Conservation (phyloP, 2,113 vertebrate species). For the Xiphias gladius region DNA sequence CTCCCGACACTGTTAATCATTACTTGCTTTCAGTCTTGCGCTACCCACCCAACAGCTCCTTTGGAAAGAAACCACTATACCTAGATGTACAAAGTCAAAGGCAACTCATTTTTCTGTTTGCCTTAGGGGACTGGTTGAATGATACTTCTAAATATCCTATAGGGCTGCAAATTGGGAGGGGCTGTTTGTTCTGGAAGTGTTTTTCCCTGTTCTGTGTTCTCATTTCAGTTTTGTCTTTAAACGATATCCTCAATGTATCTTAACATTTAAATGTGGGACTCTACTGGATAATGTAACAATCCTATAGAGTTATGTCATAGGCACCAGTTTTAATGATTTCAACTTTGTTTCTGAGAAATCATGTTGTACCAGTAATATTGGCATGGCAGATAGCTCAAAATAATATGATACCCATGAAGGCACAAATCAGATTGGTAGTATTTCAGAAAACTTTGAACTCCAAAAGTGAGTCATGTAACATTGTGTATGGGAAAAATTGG, state of each 20-base stretch:
- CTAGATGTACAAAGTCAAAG: background rate
- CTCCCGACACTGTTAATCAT: slow-evolving; percentile 2
- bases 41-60: background rate
- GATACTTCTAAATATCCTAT: background rate
- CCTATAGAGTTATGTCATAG: background rate
- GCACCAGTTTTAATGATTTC: background rate
- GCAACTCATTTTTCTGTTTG: background rate
- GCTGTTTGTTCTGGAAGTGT: background rate
- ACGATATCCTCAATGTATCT: too few species aligned
- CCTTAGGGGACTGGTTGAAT: background rate
- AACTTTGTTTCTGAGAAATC: too few species aligned
- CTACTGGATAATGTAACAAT: background rate
- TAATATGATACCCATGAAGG: too few species aligned
- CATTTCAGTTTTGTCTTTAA: too few species aligned
- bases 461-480: too few species aligned
- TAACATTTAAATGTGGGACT: too few species aligned
- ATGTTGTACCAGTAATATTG: too few species aligned
- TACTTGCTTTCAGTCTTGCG: background rate
- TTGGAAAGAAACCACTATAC: background rate
- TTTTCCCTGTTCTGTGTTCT: background rate
- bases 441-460: too few species aligned
- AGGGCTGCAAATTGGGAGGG: background rate
- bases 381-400: too few species aligned
- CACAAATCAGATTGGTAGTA: too few species aligned
- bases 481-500: too few species aligned